phyloP scores from a whole-genome alignment of 2,797 vertebrate genomes.

The Mastacembelus armatus region DNA sequence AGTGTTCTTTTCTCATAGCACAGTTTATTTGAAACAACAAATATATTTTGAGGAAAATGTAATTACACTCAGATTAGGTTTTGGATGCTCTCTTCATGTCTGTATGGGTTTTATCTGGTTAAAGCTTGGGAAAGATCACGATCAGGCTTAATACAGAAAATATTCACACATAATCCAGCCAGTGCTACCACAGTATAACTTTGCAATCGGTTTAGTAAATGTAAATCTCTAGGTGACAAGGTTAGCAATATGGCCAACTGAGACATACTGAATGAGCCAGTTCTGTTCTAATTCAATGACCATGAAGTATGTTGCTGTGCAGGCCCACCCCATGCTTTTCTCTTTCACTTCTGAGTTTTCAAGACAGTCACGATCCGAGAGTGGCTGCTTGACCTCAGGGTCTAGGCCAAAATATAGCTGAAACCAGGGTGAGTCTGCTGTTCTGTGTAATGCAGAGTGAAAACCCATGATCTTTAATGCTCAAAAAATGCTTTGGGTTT shows the following conservation, averaged over 20 bases:
- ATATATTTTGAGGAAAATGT: no score
- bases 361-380: neutral
- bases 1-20: no score
- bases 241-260: neutral
- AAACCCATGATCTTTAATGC: neutral
- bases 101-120: no score
- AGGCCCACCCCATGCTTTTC: neutral
- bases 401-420: neutral
- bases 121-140: no score
- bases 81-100: no score
- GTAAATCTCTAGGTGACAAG: neutral
- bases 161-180: no score
- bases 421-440: no score
- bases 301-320: neutral
- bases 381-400: neutral
- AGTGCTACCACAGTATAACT: no score
- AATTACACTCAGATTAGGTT: no score
- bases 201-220: neutral
- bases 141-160: no score
- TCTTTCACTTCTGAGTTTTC: neutral
- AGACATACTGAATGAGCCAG: neutral
- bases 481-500: neutral
- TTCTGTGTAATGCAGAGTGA: neutral
- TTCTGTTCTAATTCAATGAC: neutral
- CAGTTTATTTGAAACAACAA: no score